phyloP scores from a whole-genome alignment of 2,888 invertebrate species.

The Linnaemya tessellans region DNA sequence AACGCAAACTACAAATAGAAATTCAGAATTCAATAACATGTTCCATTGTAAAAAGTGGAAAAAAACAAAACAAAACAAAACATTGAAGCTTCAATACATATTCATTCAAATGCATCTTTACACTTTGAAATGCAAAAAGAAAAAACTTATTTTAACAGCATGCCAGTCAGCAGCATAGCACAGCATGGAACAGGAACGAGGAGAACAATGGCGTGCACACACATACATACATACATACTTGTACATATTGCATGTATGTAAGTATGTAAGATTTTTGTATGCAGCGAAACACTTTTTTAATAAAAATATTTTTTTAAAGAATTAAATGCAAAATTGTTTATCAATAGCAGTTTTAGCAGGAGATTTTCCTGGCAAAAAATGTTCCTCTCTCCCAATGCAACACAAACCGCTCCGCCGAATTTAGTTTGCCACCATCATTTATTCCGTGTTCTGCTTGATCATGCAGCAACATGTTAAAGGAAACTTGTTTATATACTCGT shows the following conservation, averaged over 20 bases:
- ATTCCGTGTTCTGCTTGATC: constrained; percentile 9
- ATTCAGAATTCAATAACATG: constrained; percentile 34
- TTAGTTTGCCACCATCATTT: background rate
- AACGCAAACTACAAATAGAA: constrained; percentile 20
- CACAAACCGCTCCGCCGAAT: background rate
- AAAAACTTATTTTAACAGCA: background rate
- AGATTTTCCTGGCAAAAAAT: background rate
- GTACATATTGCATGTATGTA: no score
- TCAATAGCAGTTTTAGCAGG: background rate
- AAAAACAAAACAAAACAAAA: background rate
- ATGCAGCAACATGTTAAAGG: constrained; percentile 32
- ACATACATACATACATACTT: no score
- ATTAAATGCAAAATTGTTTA: background rate
- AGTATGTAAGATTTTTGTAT: background rate
- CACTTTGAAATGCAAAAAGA: constrained; percentile 13
- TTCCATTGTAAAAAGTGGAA: constrained; percentile 1
- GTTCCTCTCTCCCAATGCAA: background rate
- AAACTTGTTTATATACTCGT: constrained; percentile 24
- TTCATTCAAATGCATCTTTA: constrained; percentile 20
- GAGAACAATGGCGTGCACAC: background rate
- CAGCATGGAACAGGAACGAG: constrained; percentile 18
- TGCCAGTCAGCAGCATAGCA: background rate
- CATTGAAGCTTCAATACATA: constrained; percentile 9
- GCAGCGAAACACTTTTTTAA: background rate
- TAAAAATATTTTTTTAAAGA: background rate